A percentile compares a stretch with the other conserved stretches of the same genome.
Evolutionary conservation across 2,888 invertebrate species (phyloP).

Genomic region (Julus scanicus): DNA sequence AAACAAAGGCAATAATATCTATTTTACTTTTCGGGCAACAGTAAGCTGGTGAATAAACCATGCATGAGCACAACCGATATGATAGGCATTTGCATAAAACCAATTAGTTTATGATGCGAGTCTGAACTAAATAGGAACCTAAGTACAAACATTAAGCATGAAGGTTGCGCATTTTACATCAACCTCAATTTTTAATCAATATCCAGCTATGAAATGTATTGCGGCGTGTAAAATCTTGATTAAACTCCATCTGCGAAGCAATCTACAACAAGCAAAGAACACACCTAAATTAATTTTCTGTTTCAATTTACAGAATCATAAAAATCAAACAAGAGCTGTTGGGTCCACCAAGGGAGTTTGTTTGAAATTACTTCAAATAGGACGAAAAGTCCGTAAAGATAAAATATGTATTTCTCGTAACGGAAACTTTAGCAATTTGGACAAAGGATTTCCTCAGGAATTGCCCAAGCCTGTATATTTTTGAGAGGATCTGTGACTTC

Average conservation of each 20-base stretch:
- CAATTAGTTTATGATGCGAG: constrained; percentile 38
- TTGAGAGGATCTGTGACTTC: constrained; percentile 34
- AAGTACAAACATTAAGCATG: not conserved
- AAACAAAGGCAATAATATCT: not conserved
- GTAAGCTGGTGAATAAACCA: not conserved
- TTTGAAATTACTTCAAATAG: not conserved
- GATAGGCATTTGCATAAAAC: constrained; percentile 2
- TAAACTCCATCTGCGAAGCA: not conserved
- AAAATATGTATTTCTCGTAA: not conserved
- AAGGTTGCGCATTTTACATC: constrained; percentile 40
- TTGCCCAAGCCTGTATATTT: constrained; percentile 6
- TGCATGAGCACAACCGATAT: not conserved
- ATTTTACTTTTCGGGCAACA: not conserved
- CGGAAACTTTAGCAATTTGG: constrained; percentile 14
- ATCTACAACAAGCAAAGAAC: not conserved
- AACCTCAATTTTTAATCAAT: constrained; percentile 41
- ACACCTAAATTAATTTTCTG: not conserved
- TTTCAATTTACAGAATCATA: not conserved
- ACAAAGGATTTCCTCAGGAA: constrained; percentile 43
- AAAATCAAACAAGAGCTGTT: not conserved
- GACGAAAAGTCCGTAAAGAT: not conserved
- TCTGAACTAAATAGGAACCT: constrained; percentile 14
- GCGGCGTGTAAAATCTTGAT: not conserved
- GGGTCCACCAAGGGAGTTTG: not conserved
- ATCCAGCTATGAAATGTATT: not conserved